phyloP scores from a whole-genome alignment of 2,888 invertebrate species.

The Rhabditoides inermis region DNA sequence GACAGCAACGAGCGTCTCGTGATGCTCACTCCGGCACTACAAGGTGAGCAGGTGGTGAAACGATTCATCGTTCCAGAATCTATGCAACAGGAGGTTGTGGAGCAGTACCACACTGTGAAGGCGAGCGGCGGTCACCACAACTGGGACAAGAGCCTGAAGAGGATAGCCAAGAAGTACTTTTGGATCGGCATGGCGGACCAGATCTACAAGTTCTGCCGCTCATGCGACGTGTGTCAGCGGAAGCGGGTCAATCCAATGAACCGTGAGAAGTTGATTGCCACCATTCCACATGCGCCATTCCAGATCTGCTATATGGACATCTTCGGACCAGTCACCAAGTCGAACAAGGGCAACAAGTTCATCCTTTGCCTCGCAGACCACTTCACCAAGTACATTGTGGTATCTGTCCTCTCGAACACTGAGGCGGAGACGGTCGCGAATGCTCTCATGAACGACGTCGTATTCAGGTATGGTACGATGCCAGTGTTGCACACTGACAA shows the following conservation, averaged over 20 bases:
- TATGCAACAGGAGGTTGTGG: constrained; percentile 6
- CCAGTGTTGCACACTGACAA: constrained; percentile 33
- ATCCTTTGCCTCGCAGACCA: constrained; percentile 4
- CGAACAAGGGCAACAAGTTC: constrained; percentile 10
- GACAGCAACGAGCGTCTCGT: too few relatives aligned
- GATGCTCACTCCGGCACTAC: too few relatives aligned
- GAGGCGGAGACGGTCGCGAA: constrained; percentile 43
- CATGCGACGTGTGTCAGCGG: constrained; percentile 17
- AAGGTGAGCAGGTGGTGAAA: too few relatives aligned
- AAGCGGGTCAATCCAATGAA: constrained; percentile 1
- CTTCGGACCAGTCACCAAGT: constrained; percentile 10
- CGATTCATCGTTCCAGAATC: constrained; percentile 8
- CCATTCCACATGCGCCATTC: constrained; percentile 2
- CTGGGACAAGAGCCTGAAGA: constrained; percentile 11
- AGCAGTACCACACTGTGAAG: constrained; percentile 12
- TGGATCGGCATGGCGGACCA: constrained; percentile 15
- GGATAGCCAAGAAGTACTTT: constrained; percentile 11
- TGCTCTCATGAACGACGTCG: constrained; percentile 24
- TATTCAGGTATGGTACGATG: constrained; percentile 27
- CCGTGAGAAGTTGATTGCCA: constrained; percentile 9
- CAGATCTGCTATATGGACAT: constrained; percentile 15
- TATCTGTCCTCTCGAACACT: constrained; percentile 44
- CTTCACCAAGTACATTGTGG: constrained; percentile 25
- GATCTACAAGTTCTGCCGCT: neutral
- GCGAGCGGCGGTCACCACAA: constrained; percentile 20